Percentiles rank a stretch among this genome's conserved stretches.
Evolutionary conservation across 2,888 invertebrate genomes (phyloP).

Genomic region (Nineta flava): DNA sequence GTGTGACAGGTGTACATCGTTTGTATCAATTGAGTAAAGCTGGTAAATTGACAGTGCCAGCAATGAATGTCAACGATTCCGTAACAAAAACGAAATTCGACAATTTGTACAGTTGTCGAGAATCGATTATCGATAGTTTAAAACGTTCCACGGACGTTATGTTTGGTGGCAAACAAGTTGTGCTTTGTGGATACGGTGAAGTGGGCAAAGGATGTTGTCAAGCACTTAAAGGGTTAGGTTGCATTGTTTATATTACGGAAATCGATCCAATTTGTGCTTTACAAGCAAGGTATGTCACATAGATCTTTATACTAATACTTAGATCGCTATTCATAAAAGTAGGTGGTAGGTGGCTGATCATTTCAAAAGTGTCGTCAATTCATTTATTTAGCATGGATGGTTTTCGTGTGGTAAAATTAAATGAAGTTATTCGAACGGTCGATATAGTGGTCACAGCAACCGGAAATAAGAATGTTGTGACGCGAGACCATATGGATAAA

Average conservation of each 20-base stretch:
- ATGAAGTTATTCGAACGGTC: slow-evolving; percentile 82
- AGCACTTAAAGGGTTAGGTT: slow-evolving; percentile 85
- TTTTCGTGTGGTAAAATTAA: slow-evolving; percentile 83
- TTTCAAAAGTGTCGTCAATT: neutral
- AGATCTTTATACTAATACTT: slow-evolving; percentile 2
- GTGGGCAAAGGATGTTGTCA: slow-evolving; percentile 96
- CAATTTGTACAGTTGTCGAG: slow-evolving; percentile 90
- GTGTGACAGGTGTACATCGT: slow-evolving; percentile 95
- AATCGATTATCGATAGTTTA: slow-evolving; percentile 64
- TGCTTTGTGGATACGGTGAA: slow-evolving; percentile 93
- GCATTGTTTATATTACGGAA: slow-evolving; percentile 85
- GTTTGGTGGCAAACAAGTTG: slow-evolving; percentile 95
- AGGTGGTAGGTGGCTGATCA: no score
- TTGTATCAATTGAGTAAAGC: slow-evolving; percentile 91
- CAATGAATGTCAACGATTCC: slow-evolving; percentile 97
- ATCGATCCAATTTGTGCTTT: slow-evolving; percentile 96
- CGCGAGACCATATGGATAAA: slow-evolving; percentile 87
- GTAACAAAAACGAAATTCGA: slow-evolving; percentile 98
- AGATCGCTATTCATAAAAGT: neutral
- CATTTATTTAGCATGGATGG: slow-evolving; percentile 74
- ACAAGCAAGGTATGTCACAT: slow-evolving; percentile 59
- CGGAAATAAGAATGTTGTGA: slow-evolving; percentile 93
- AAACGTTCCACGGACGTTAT: slow-evolving; percentile 89
- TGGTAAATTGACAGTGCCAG: slow-evolving; percentile 84
- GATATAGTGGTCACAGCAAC: slow-evolving; percentile 97